phyloP scores from a whole-genome alignment of 1,140 invertebrate genomes.

The Oedothorax gibbosus region DNA sequence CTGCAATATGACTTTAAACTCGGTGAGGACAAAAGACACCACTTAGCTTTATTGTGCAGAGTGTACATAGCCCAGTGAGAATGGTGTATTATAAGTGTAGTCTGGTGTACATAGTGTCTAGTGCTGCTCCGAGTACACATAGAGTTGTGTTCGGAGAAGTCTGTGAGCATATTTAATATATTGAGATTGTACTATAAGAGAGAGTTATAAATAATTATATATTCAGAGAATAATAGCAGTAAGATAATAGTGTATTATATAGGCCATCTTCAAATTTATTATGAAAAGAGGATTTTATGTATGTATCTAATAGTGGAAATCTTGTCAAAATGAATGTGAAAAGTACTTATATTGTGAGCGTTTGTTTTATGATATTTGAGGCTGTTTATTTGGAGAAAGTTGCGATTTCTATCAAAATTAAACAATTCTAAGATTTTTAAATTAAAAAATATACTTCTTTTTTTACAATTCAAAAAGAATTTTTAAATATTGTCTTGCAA shows the following conservation, averaged over 20 bases:
- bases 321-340: conserved; percentile 33
- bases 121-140: conserved; percentile 8
- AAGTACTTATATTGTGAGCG: conserved; percentile 19
- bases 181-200: conserved; percentile 48
- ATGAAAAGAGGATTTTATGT: not conserved
- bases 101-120: conserved; percentile 55
- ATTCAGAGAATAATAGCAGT: conserved; percentile 8
- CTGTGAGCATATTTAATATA: conserved; percentile 51
- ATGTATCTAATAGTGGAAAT: conserved; percentile 24
- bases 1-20: not conserved
- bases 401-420: not conserved
- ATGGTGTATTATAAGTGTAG: conserved; percentile 46
- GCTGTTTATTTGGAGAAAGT: not conserved
- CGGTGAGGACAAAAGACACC: not conserved
- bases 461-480: not conserved
- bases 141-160: not conserved
- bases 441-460: not conserved
- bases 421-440: not conserved
- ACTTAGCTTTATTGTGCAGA: conserved; percentile 55
- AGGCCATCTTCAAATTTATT: conserved; percentile 39
- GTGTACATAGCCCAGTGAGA: conserved; percentile 52
- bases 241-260: conserved; percentile 37
- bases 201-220: conserved; percentile 49
- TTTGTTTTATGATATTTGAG: conserved; percentile 16
- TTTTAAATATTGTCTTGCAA: not conserved